Evolutionary conservation across 2,888 invertebrate genomes (phyloP).

Genomic region (Polymixis flavicincta): DNA sequence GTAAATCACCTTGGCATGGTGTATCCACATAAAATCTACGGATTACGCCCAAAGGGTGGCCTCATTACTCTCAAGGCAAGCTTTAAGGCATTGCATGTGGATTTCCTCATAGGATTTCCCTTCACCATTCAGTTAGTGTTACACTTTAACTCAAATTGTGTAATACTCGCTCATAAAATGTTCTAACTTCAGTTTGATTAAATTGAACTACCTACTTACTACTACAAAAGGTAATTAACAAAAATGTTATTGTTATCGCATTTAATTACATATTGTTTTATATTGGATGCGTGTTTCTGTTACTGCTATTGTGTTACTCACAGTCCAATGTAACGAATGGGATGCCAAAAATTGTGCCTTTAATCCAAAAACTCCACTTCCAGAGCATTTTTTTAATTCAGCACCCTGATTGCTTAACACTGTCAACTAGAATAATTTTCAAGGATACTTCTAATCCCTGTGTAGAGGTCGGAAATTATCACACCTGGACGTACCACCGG

Average conservation of each 20-base stretch:
- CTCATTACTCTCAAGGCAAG: constrained; percentile 54
- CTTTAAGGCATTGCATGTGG: constrained; percentile 37
- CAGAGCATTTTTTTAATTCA: neutral
- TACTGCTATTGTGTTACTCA: neutral
- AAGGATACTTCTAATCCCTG: no score
- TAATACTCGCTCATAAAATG: constrained; percentile 43
- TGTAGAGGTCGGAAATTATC: no score
- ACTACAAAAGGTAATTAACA: constrained; percentile 35
- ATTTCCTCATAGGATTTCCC: constrained; percentile 59
- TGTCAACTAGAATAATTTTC: no score
- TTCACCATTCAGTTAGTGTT: constrained; percentile 41
- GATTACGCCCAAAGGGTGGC: constrained; percentile 48
- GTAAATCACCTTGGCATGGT: constrained; percentile 32
- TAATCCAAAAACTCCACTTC: neutral
- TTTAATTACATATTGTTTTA: constrained; percentile 23
- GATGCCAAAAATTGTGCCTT: neutral
- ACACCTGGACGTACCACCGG: no score
- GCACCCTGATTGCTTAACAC: no score
- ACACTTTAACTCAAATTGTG: constrained; percentile 41
- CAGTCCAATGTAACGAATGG: neutral
- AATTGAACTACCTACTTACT: constrained; percentile 30
- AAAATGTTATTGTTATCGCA: constrained; percentile 11
- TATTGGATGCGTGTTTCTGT: constrained; percentile 11
- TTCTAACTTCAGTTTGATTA: constrained; percentile 40
- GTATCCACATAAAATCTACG: constrained; percentile 49